These are phyloP conservation scores for Botia almorhae DNA, from an alignment of 2,797 vertebrate species.

Conservation along the genomic window DNA sequence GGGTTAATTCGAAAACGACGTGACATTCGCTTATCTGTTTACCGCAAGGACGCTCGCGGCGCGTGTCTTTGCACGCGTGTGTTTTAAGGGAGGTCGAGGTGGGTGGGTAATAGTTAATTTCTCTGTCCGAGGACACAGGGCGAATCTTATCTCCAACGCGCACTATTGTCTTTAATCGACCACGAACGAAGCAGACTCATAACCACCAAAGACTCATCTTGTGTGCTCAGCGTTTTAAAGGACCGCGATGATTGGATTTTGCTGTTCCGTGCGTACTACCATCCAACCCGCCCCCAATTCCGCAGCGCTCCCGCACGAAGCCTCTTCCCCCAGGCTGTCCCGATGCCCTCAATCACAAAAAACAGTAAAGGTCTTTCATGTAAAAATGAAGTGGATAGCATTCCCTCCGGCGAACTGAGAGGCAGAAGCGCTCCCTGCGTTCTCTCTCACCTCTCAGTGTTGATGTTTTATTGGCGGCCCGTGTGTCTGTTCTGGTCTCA, in stretches of 20 bases:
- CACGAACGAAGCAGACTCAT: constrained; percentile 62
- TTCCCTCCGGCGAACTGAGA: constrained; percentile 51
- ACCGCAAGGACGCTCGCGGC: constrained; percentile 55
- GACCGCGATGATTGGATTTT: constrained; percentile 57
- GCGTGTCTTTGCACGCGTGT: constrained; percentile 39
- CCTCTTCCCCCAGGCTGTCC: constrained; percentile 46
- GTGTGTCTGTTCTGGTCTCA: constrained; percentile 41
- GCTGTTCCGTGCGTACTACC: constrained; percentile 56
- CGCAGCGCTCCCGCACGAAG: constrained; percentile 26
- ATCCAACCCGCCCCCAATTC: constrained; percentile 24
- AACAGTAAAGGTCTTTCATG: constrained; percentile 57
- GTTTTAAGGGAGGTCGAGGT: constrained; percentile 29
- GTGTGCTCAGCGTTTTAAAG: constrained; percentile 65
- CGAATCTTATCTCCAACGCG: constrained; percentile 66
- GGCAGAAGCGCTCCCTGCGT: constrained; percentile 28
- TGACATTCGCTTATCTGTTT: constrained; percentile 75
- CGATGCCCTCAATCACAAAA: constrained; percentile 57
- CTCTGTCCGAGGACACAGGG: constrained; percentile 42
- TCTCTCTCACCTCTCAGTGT: constrained; percentile 27
- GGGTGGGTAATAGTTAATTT: constrained; percentile 46
- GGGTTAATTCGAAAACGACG: constrained; percentile 65
- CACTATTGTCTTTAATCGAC: constrained; percentile 72
- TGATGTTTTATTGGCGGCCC: constrained; percentile 48
- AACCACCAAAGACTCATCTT: constrained; percentile 53
- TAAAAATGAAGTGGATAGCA: constrained; percentile 56